Conservation (phyloP, 2,113 vertebrate genomes). For the Poeciliopsis turrubarensis region DNA sequence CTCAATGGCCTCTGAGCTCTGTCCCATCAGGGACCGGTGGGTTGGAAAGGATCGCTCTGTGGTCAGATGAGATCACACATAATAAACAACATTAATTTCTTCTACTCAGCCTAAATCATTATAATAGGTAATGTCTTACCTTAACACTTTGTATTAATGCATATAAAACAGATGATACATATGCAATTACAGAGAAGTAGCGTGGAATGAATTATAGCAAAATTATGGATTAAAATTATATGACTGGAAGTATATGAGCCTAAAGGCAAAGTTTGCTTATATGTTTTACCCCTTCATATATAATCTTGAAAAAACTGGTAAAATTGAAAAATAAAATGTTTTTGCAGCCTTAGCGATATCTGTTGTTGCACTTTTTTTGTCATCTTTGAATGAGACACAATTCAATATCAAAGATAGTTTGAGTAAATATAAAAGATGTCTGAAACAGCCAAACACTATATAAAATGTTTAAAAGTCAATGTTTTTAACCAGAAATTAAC, state of each 20-base stretch:
- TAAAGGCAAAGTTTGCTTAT: not conserved
- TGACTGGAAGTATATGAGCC: not conserved
- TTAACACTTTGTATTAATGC: not conserved
- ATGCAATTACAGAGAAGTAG: not conserved
- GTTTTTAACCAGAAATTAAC: too few species aligned
- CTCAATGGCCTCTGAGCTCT: conserved; percentile 79
- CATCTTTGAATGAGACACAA: not conserved
- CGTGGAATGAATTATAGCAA: not conserved
- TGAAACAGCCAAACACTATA: not conserved
- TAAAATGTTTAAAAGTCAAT: too few species aligned
- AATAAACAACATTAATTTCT: not conserved
- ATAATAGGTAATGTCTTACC: not conserved
- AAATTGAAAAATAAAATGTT: not conserved
- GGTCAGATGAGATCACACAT: not conserved
- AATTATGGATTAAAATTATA: not conserved
- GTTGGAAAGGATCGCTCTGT: conserved; percentile 80
- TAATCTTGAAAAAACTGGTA: not conserved
- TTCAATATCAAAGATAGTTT: not conserved
- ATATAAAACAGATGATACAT: not conserved
- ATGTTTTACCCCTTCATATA: not conserved
- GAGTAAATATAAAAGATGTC: not conserved
- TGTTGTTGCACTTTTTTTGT: not conserved
- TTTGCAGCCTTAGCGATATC: not conserved
- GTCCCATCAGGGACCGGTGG: conserved; percentile 80
- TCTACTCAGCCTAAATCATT: not conserved